Base-by-base conservation (phyloP, 2,888 invertebrate species). In the Biston betularia region DNA sequence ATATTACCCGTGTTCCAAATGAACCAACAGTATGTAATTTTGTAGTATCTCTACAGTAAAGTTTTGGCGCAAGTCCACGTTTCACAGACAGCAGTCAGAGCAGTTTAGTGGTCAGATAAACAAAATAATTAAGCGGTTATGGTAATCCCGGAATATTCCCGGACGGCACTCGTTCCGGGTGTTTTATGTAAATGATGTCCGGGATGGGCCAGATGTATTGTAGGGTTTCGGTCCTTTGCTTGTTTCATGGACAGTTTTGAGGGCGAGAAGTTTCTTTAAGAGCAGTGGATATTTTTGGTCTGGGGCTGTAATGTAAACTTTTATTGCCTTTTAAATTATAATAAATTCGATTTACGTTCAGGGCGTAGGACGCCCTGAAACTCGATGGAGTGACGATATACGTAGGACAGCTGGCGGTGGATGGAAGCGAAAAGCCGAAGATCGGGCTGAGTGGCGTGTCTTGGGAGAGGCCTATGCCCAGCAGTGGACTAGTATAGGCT, bases 31-130 rank as follows among this genome's bases (percentile, higher is more conserved):
- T 44, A 46, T 7, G 7, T 8, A 9, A 11, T 9, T 48, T 48
- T 10, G 24, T 50, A 24, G 1, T 24, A 34, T 38, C 35, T 14
- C 3, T 53, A 15, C 14, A 53, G 38, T 54, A 42, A 11, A 57
- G 58, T 58, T 62, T 68, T 82, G 80, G 81, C 82, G 75, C 60
- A 44, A 73, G 77, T 80, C 80, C 81, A 81, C 75, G 52, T 59
- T 65, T 55, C 59, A 60, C 59, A 33, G 53, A 71, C 74, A 65
- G 63, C 75, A 85, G 83, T 85, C 84, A 78, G 78, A 81, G 84
- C 85, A 83, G 85, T 88, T 88, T 87, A 89, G 85, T 87, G 89
- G 89, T 89, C 87, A 89, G 88, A 89, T 88, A 89, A 89, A 90
- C 89, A 87, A 89, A 89, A 90, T 89, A 89, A 89, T 88, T 88